Evolutionary conservation across 2,888 invertebrate species (phyloP), one percentile per base, ranked within the genome.

Genomic region (Nymphalis urticae): DNA sequence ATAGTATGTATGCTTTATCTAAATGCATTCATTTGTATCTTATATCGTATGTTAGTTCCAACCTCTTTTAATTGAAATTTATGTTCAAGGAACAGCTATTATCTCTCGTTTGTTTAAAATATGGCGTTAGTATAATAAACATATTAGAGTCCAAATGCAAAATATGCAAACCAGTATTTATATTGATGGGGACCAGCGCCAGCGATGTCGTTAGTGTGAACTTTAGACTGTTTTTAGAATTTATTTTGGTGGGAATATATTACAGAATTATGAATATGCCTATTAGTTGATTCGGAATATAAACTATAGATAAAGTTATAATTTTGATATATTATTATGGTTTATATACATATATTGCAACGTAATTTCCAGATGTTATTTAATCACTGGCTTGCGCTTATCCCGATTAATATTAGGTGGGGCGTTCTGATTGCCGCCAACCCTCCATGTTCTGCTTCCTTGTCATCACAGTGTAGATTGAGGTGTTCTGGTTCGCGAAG

Each of bases 101-200:
- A 56, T 56, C 54, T 27, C 54, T 56, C 54, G 54, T 56, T 56
- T 56, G 54, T 56, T 56, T 56, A 56, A 56, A 56, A 56, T 56
- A 56, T 56, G 54, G 54, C 54, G 54, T 56, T 56, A 56, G 54
- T 56, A 56, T 56, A 56, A 56, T 56, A 56, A 56, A 56, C 54
- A 56, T 56, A 56, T 56, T 56, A 56, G 54, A 56, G 32, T 56
- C 32, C n/a, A 56, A 56, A 32, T 17, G 32, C 54, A 56, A 32
- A 56, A 56, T 56, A 56, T 56, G 54, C 32, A 56, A 56, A 32
- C 54, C 54, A 17, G 54, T 56, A 56, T 56, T 56, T 56, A 56
- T 56, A 56, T 56, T 56, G 54, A 32, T 56, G 54, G 24, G 0
- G 24, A 27, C 54, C 27, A 17, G 17, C 32, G 54, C n/a, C 17